phyloP scores from a whole-genome alignment of 2,797 vertebrate genomes.

The Threskiornis aethiopicus region DNA sequence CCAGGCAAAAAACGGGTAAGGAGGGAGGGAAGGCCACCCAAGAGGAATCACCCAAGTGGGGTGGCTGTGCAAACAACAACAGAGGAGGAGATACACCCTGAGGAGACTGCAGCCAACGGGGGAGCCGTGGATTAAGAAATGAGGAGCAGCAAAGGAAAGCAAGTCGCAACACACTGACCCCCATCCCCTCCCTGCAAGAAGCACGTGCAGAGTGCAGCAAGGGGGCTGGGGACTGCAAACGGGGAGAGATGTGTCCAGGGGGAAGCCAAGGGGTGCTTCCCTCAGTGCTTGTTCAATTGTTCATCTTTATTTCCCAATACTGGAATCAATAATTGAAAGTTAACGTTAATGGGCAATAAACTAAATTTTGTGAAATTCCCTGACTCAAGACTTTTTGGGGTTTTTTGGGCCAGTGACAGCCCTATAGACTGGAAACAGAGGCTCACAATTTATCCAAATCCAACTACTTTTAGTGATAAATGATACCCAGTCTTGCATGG shows the following conservation, averaged over 20 bases:
- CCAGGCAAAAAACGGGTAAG: not conserved
- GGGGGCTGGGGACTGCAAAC: not conserved
- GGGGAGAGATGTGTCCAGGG: not conserved
- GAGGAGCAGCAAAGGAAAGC: not conserved
- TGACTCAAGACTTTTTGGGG: accelerated
- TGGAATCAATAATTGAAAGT: accelerated
- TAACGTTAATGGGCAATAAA: not conserved
- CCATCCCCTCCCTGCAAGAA: accelerated
- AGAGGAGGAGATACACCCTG: not conserved
- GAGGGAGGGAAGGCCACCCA: not conserved
- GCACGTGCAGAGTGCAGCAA: accelerated
- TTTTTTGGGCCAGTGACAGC: not conserved
- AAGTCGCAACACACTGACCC: accelerated
- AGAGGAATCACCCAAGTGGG: not conserved
- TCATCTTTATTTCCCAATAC: not conserved
- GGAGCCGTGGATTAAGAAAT: accelerated
- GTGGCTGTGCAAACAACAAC: accelerated
- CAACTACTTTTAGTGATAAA: not conserved
- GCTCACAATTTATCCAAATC: not conserved
- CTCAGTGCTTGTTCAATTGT: not conserved
- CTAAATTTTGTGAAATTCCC: not conserved
- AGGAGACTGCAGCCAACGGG: not conserved
- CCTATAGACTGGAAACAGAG: not conserved
- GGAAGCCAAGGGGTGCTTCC: not conserved
- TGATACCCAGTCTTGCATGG: not conserved